Evolutionary conservation across 2,113 vertebrate species (phyloP).

Genomic region (Sisor rabdophorus): DNA sequence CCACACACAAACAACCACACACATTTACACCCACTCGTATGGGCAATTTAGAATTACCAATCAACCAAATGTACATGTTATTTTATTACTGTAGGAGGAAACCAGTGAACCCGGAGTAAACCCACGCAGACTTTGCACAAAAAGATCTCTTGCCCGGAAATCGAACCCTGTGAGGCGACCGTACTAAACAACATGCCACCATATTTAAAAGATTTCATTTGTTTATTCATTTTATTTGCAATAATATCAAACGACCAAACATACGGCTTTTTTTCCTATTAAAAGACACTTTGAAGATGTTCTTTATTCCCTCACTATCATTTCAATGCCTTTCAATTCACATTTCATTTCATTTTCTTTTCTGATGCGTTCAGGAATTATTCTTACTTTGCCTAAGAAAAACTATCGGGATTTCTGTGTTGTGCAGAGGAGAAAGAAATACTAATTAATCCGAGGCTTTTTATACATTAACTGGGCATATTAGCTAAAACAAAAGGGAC

Average conservation of each 20-base stretch:
- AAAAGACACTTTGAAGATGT: not conserved
- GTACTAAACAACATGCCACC: not conserved
- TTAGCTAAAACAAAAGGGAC: conserved; percentile 70
- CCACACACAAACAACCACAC: no score
- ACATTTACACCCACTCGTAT: no score
- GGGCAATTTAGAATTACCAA: no score
- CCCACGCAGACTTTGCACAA: no score
- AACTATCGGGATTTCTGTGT: not conserved
- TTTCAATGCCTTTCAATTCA: not conserved
- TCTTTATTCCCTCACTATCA: not conserved
- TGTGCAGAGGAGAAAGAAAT: not conserved
- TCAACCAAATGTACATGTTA: no score
- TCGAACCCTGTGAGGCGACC: no score
- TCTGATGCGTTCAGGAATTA: not conserved
- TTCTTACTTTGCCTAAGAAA: conserved; percentile 2
- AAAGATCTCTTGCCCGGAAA: no score
- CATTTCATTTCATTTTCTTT: no score
- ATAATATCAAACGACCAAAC: not conserved
- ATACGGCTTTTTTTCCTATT: not conserved
- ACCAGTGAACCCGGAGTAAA: no score
- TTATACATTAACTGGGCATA: conserved; percentile 64
- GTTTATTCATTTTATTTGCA: not conserved
- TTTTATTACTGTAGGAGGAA: no score
- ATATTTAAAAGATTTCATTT: no score
- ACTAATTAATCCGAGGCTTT: conserved; percentile 36